Evolutionary conservation across 2,113 vertebrate genomes (phyloP).

Genomic region (Rhineura floridana): DNA sequence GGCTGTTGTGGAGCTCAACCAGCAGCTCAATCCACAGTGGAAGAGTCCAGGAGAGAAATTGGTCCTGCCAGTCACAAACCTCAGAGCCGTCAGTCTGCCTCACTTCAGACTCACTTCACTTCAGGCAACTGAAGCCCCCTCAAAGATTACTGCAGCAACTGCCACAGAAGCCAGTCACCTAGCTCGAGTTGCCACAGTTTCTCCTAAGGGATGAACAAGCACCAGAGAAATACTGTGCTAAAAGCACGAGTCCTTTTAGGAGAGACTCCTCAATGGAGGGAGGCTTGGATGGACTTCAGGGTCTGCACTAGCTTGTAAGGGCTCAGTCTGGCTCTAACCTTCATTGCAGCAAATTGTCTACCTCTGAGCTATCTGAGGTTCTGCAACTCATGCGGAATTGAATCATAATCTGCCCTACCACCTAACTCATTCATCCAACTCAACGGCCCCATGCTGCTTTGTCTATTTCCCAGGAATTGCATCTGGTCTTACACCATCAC

Average conservation of each 20-base stretch:
- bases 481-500: neutral
- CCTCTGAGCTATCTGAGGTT: too few relatives aligned
- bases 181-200: neutral
- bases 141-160: neutral
- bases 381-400: neutral
- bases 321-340: neutral
- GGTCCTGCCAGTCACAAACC: neutral
- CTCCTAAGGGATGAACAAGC: too few relatives aligned
- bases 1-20: neutral
- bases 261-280: neutral
- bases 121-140: neutral
- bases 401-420: neutral
- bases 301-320: neutral
- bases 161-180: neutral
- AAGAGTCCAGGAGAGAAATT: neutral
- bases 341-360: neutral
- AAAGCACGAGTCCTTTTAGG: neutral
- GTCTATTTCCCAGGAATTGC: neutral
- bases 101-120: too few relatives aligned
- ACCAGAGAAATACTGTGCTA: neutral
- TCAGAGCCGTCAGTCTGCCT: neutral
- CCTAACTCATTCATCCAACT: neutral
- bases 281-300: neutral
- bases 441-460: neutral
- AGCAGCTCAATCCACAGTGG: neutral